Evolutionary conservation across 2,888 invertebrate species (phyloP).

Genomic region (Microplitis deprimator): DNA sequence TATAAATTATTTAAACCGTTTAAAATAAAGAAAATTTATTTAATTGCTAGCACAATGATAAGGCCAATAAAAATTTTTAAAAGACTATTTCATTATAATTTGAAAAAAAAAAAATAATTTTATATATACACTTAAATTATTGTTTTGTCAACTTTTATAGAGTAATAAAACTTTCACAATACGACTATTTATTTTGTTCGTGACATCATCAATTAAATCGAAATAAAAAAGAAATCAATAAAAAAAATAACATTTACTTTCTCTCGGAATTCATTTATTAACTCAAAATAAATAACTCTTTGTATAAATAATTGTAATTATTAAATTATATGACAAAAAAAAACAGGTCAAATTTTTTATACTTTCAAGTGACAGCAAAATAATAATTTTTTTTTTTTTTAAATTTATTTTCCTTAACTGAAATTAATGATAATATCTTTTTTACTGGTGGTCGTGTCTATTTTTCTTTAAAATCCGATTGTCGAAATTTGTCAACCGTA

Average conservation of each 20-base stretch:
- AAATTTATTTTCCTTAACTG: neutral
- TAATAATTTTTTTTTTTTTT: neutral
- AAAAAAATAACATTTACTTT: neutral
- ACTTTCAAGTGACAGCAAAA: neutral
- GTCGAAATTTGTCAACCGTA: slow-evolving; percentile 48
- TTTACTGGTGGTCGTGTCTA: slow-evolving; percentile 27
- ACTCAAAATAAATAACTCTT: no score
- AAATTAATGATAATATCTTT: slow-evolving; percentile 9
- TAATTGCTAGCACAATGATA: no score
- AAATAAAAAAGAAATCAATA: neutral
- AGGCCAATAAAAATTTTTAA: no score
- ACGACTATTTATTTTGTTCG: neutral
- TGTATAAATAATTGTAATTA: no score
- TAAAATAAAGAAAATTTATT: no score
- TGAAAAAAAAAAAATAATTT: no score
- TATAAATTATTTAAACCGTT: neutral
- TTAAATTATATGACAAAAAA: no score
- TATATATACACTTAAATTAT: no score
- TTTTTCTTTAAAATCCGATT: slow-evolving; percentile 40
- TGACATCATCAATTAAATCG: neutral
- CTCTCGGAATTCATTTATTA: neutral
- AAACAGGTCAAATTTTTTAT: neutral
- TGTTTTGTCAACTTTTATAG: neutral
- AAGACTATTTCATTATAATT: no score
- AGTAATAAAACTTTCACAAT: neutral